Base-by-base conservation (phyloP, 1,140 invertebrate species). In the Planococcus citri region DNA sequence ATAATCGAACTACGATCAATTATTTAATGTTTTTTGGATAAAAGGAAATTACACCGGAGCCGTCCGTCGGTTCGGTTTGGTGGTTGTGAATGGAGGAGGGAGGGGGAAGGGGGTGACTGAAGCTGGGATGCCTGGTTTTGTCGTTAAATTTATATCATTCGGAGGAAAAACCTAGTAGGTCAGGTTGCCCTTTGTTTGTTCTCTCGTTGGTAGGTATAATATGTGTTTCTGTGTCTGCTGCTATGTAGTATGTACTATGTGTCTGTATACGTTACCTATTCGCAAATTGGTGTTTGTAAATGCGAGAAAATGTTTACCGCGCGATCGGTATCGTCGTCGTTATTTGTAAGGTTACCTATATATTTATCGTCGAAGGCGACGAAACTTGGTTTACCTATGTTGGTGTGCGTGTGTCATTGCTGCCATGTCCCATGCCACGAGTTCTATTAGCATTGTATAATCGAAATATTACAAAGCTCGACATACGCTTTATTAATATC, bases 351-450 rank as follows among this genome's bases (percentile, higher is more conserved):
- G 41, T 51, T 9, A 51, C 41, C n/a, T n/a, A n/a, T n/a, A n/a
- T n/a, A 51, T 51, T 51, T 51, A 51, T 51, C 41, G 41, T 51
- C 41, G 41, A 51, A 51, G 12, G 41, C 41, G 41, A 51, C 41
- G 17, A 3, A 51, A 51, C 41, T 9, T 51, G 6, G 41, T 51
- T 51, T 20, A 51, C 17, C 2, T 51, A 8, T 14, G 33, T 8
- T 8, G 6, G 33, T 14, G 33, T 37, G 6, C 41, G 41, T 51
- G 41, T 20, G 17, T 51, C 17, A 4, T 6, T 17, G 41, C 6
- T n/a, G 41, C 29, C 29, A 12, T 33, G 29, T 33, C 29, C 4
- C 29, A 12, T 33, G 12, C 29, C 29, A 12, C 12, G 6, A n/a
- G 4, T 51, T 51, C 41, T 17, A 51, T 51, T 51, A 51, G 41